Evolutionary conservation across 2,113 vertebrate species (phyloP).

Genomic region (Xenotilapia caudafasciata): DNA sequence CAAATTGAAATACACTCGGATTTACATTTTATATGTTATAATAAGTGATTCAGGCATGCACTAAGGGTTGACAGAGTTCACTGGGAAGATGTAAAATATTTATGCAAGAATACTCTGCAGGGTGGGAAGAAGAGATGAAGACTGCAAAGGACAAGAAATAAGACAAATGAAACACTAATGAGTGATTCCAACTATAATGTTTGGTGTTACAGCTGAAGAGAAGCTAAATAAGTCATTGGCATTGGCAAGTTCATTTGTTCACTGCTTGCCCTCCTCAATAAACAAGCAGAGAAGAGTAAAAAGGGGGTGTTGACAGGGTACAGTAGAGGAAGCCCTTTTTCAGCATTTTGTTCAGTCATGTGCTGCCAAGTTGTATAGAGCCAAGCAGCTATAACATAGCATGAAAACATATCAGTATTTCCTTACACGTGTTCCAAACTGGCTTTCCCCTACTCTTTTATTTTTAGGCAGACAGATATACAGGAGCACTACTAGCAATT

Average conservation of each 20-base stretch:
- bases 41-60: slow-evolving; percentile 18
- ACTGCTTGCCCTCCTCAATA: background rate
- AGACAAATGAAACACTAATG: slow-evolving; percentile 15
- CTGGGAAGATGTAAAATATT: slow-evolving; percentile 71
- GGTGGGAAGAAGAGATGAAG: slow-evolving; percentile 35
- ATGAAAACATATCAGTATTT: background rate
- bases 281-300: background rate
- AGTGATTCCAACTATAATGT: background rate
- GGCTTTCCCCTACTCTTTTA: background rate
- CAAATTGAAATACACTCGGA: background rate
- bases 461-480: background rate
- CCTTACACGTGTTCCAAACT: background rate
- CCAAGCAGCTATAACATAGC: background rate
- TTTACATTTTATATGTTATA: slow-evolving; percentile 14
- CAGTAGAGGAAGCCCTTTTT: background rate
- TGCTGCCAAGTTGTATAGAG: background rate
- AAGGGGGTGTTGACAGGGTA: background rate
- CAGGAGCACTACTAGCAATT: background rate
- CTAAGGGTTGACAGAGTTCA: slow-evolving; percentile 60
- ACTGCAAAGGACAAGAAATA: slow-evolving; percentile 13
- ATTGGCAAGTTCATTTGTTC: slow-evolving; percentile 52
- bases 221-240: slow-evolving; percentile 47
- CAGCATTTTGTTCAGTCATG: background rate
- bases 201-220: slow-evolving; percentile 9
- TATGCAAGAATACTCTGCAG: slow-evolving; percentile 54